Evolutionary conservation across 1,140 invertebrate genomes (phyloP).

Genomic region (Philaenus spumarius): DNA sequence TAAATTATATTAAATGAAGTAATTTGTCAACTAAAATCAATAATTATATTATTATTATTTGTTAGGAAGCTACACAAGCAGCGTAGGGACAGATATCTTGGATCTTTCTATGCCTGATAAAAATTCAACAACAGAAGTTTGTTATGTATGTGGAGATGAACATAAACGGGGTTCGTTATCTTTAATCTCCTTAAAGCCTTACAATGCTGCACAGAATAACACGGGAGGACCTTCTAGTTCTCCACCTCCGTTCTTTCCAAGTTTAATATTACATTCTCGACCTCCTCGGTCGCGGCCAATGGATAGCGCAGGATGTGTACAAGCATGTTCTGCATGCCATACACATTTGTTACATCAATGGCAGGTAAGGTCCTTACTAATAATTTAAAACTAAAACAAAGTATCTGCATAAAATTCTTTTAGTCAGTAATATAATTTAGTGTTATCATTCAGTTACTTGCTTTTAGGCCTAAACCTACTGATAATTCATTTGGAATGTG

Average conservation of each 20-base stretch:
- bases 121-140: conserved; percentile 81
- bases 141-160: conserved; percentile 84
- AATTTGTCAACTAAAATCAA: too few relatives aligned
- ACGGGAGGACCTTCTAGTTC: neutral
- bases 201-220: conserved; percentile 14
- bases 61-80: conserved; percentile 15
- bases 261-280: conserved; percentile 72
- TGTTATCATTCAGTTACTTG: too few relatives aligned
- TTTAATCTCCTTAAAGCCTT: conserved; percentile 52
- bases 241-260: conserved; percentile 66
- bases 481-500: too few relatives aligned
- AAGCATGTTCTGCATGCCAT: conserved; percentile 71
- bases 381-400: too few relatives aligned
- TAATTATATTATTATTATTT: neutral
- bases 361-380: conserved; percentile 44
- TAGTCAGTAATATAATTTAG: too few relatives aligned
- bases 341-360: conserved; percentile 76
- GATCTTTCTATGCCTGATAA: conserved; percentile 87
- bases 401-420: too few relatives aligned
- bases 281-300: conserved; percentile 75
- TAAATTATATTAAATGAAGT: too few relatives aligned
- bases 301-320: conserved; percentile 70
- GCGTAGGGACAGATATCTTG: conserved; percentile 57
- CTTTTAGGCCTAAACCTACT: too few relatives aligned
- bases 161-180: conserved; percentile 68